phyloP scores from a whole-genome alignment of 2,113 vertebrate species.

The Barbus barbus region DNA sequence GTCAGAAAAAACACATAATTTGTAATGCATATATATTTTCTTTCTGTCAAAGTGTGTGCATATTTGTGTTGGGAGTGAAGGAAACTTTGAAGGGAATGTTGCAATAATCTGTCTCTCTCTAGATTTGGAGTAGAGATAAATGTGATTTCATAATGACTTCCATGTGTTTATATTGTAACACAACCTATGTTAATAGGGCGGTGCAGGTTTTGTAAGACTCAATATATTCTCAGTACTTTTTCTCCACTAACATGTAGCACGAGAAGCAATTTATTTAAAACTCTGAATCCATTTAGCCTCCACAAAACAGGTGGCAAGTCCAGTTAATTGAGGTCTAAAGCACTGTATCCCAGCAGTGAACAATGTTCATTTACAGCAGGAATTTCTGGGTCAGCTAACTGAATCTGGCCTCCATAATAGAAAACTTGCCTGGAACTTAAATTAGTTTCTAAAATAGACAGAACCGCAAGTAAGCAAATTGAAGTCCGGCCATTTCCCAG shows the following conservation, averaged over 20 bases:
- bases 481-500: not conserved
- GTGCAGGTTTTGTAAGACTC: not conserved
- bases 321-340: conserved; percentile 70
- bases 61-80: not conserved
- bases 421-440: conserved; percentile 49
- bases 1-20: no score
- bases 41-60: not conserved
- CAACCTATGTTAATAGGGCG: not conserved
- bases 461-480: not conserved
- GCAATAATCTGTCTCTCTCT: not conserved
- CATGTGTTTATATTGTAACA: not conserved
- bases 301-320: conserved; percentile 63
- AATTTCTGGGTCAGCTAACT: conserved; percentile 53
- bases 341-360: conserved; percentile 69
- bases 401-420: conserved; percentile 55
- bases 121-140: not conserved
- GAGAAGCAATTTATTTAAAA: conserved; percentile 67
- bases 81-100: no score
- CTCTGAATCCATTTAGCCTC: conserved; percentile 62
- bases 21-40: no score
- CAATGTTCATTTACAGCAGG: conserved; percentile 60
- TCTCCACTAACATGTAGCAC: conserved; percentile 38
- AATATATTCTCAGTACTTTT: conserved; percentile 49
- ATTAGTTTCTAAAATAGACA: conserved; percentile 42
- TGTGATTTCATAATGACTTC: not conserved